Evolutionary conservation across 1,140 invertebrate species (phyloP).

Genomic region (Eupristina koningsbergeri): DNA sequence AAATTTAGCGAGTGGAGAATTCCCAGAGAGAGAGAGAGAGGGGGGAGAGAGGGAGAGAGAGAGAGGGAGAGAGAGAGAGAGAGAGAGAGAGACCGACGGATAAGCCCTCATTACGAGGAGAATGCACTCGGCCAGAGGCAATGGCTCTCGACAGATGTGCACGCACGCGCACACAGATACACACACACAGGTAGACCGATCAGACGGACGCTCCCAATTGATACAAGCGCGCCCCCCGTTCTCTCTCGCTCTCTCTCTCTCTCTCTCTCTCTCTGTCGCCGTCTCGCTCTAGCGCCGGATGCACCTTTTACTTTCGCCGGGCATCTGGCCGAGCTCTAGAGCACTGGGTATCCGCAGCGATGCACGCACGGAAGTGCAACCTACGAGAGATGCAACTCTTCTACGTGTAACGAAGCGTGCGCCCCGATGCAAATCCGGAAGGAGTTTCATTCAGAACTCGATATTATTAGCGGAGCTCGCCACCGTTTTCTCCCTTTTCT

Average conservation of each 20-base stretch:
- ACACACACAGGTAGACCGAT: neutral
- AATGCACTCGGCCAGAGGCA: neutral
- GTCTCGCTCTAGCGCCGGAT: neutral
- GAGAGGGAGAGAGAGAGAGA: neutral
- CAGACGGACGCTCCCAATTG: neutral
- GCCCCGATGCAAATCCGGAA: neutral
- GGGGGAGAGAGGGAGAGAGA: slow-evolving; percentile 3
- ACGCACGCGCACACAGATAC: neutral
- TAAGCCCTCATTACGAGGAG: slow-evolving; percentile 12
- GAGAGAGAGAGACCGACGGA: neutral
- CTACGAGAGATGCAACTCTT: neutral
- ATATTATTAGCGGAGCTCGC: neutral
- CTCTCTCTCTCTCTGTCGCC: neutral
- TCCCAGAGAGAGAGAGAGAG: neutral
- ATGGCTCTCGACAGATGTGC: neutral
- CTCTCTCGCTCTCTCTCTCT: neutral
- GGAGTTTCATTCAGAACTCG: neutral
- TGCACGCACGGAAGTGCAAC: neutral
- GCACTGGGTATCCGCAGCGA: neutral
- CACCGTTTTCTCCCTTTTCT: neutral
- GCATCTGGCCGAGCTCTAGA: neutral
- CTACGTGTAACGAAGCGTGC: neutral
- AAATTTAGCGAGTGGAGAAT: neutral
- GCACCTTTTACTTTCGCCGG: slow-evolving; percentile 15
- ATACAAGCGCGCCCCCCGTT: neutral